Evolutionary conservation across 2,113 vertebrate genomes (phyloP).

Genomic region (Hymenochirus boettgeri): DNA sequence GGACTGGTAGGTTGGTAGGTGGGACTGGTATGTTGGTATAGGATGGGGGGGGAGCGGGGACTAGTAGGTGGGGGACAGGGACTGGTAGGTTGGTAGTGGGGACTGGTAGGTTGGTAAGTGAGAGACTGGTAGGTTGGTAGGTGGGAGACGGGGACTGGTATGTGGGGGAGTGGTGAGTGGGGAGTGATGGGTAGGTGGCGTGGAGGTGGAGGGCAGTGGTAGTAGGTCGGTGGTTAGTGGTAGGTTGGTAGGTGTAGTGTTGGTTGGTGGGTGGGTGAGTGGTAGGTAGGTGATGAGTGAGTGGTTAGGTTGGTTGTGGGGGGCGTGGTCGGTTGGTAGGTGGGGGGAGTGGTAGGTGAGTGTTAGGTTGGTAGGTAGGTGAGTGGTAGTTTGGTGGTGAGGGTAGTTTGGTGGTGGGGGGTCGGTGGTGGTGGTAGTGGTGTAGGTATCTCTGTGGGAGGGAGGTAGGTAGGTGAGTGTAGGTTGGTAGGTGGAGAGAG

Average conservation of each 20-base stretch:
- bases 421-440: neutral
- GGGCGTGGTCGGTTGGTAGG: slow-evolving; percentile 23
- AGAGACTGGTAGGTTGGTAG: too few relatives aligned
- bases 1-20: neutral
- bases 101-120: too few relatives aligned
- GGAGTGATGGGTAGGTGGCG: neutral
- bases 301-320: slow-evolving; percentile 22
- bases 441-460: neutral
- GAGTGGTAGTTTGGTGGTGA: too few relatives aligned
- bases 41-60: neutral
- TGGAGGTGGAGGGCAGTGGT: neutral
- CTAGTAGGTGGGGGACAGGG: neutral
- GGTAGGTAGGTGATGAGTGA: neutral
- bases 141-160: slow-evolving; percentile 43
- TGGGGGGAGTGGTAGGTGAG: neutral
- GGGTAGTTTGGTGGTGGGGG: neutral
- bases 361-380: neutral
- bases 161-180: accelerated
- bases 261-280: neutral
- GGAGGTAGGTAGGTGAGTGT: neutral
- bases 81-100: neutral
- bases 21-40: neutral
- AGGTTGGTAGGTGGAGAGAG: too few relatives aligned
- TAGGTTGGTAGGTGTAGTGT: slow-evolving; percentile 38
- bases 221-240: neutral